Base-by-base conservation (phyloP, 2,113 vertebrate species). In the Otis tarda region DNA sequence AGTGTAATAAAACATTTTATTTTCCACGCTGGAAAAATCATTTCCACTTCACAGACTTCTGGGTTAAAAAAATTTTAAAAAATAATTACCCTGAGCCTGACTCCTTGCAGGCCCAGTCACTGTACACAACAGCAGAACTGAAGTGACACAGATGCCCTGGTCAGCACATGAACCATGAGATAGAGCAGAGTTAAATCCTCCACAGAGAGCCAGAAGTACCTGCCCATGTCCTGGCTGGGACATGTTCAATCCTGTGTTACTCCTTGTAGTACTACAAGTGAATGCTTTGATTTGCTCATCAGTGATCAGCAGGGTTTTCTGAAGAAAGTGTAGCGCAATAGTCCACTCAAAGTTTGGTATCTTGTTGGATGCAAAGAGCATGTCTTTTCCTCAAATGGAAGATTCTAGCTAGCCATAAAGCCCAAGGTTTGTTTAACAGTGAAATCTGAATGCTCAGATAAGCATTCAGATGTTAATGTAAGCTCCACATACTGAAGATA, bases 201-300 rank as follows among this genome's bases (percentile, higher is more conserved):
- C 81, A 12, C 19, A 16, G 9, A 64, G 21, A 43, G 24, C 4
- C 14, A 78, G 50, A 35, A 24, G 30, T 21, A n/a, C 27, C 14
- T 28, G 50, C n/a, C 18, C 31, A 0, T 7, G 6, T 56, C n/a
- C 49, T 30, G 19, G 17, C 14, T 7, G 8, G 28, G 20, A 25
- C 5, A 1, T 6, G 8, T 13, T 59, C 3, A 2, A 21, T 18
- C 23, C 35, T 17, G 7, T 9, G 17, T 39, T 50, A 64, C 3
- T 33, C 49, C 12, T 16, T 22, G 9, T 65, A 43, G 6, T 25
- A 27, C 14, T 83, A 27, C 15, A 43, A 15, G 14, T 23, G 17
- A 7, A 22, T 49, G 25, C 30, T 35, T 43, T 21, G 10, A 25
- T 10, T 56, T n/a, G 20, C 65, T 23, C 14, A 3, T 15, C 17